Base-by-base conservation (phyloP, 2,113 vertebrate species). In the Pionites leucogaster region DNA sequence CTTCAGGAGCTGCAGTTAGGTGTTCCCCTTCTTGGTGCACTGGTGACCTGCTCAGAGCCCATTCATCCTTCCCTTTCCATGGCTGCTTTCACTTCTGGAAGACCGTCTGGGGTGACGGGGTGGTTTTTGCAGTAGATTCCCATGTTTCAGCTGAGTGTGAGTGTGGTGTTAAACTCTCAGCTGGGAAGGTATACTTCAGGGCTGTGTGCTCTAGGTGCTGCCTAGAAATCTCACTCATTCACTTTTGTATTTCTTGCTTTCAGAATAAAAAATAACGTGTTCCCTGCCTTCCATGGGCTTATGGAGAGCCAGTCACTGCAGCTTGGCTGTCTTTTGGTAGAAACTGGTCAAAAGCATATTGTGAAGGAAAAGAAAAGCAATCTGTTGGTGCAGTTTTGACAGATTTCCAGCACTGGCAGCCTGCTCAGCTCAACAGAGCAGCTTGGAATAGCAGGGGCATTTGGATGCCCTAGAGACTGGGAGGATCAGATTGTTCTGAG, bases 381-480 rank as follows among this genome's bases (percentile, higher is more conserved):
- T 81, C 64, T 8, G 3, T 63, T 86, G 74, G 77, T 74, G 65
- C 46, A 69, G 29, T 68, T 77, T 59, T 93, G 78, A 53, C 60
- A 70, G 46, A 11, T 75, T 94, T 91, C 72, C 84, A 92, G 3
- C 49, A 2, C 5, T 33, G 64, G 50, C 64, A 81, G 24, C 44
- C 35, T 82, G 71, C 76, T 93, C 49, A 67, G 68, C 79, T 83
- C 80, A 72, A 71, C 76, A 78, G 86, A 83, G 68, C 74, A 81
- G 78, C 79, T 47, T 86, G 67, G 93, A 59, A 28, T 59, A 49
- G 77, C n/a, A 41, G 86, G 67, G 41, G 6, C 28, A 19, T 77
- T 88, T 8, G 46, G 46, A 25, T 87, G 46, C 42, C 46, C 28
- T 84, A 19, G 60, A 46, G 50, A 15, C 22, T 81, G 77, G 31